These are phyloP conservation scores for Circaetus gallicus DNA, from an alignment of 2,113 vertebrate genomes.

Conservation along the genomic window DNA sequence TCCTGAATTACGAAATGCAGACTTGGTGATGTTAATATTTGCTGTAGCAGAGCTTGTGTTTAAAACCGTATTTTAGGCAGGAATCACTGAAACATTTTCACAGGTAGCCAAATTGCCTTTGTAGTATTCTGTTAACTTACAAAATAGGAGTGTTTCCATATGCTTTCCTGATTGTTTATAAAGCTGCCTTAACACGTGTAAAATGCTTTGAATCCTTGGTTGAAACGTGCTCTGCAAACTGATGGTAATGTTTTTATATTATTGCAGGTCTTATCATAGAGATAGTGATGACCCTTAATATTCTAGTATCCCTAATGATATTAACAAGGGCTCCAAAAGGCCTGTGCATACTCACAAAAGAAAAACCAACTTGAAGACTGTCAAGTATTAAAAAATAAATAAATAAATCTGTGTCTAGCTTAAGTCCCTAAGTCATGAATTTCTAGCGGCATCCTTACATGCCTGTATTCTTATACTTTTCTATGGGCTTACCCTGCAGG, in stretches of 20 bases:
- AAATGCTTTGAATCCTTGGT: neutral
- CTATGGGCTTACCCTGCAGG: neutral
- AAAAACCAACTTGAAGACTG: neutral
- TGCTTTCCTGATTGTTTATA: neutral
- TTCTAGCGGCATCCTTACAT: neutral
- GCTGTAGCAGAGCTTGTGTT: neutral
- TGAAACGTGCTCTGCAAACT: neutral
- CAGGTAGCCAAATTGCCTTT: neutral
- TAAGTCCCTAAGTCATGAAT: neutral
- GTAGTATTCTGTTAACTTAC: neutral
- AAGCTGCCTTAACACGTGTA: neutral
- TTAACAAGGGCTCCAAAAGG: neutral
- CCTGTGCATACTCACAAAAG: neutral
- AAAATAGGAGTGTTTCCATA: neutral
- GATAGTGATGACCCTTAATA: neutral
- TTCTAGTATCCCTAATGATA: neutral
- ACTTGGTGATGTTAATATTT: neutral
- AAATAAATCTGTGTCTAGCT: neutral
- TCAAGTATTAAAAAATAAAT: neutral
- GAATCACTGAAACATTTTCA: neutral
- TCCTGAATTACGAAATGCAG: neutral
- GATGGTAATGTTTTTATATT: neutral
- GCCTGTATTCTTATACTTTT: neutral
- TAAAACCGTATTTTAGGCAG: neutral
- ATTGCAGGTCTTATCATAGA: neutral